Evolutionary conservation across 2,888 invertebrate species (phyloP).

Genomic region (Rhodophaea formosa): DNA sequence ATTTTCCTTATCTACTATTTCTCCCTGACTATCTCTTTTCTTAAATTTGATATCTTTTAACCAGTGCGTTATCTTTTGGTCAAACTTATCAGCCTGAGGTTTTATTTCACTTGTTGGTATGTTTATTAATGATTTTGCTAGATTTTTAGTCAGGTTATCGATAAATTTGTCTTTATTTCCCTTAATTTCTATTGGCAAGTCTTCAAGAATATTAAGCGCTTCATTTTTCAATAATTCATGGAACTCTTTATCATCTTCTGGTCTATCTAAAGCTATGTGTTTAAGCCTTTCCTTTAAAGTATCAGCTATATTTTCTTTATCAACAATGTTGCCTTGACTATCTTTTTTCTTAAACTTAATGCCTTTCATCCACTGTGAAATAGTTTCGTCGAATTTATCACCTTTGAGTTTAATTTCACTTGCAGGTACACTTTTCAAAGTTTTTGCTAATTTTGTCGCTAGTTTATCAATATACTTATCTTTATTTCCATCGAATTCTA

Average conservation of each 20-base stretch:
- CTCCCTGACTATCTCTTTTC: constrained; percentile 15
- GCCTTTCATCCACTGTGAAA: constrained; percentile 31
- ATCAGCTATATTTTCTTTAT: constrained; percentile 26
- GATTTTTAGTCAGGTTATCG: constrained; percentile 26
- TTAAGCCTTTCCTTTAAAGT: constrained; percentile 31
- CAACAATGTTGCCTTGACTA: constrained; percentile 21
- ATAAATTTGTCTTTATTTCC: constrained; percentile 14
- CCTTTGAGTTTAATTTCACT: constrained; percentile 23
- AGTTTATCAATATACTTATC: constrained; percentile 19
- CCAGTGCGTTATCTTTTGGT: constrained; percentile 28
- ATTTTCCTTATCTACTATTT: neutral
- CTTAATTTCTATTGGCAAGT: neutral
- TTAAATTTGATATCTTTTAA: constrained; percentile 30
- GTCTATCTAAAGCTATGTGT: constrained; percentile 26
- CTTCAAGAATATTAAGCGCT: constrained; percentile 18
- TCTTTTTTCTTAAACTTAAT: constrained; percentile 28
- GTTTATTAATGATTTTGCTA: constrained; percentile 28
- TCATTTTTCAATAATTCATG: constrained; percentile 30
- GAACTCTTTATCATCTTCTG: constrained; percentile 27
- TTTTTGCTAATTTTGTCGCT: constrained; percentile 28
- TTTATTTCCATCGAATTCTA: neutral
- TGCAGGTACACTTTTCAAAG: constrained; percentile 29
- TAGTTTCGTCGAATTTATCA: constrained; percentile 29
- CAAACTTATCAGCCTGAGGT: constrained; percentile 17
- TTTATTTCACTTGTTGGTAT: constrained; percentile 24